These are phyloP conservation scores for Autographa pulchrina DNA, from an alignment of 2,888 invertebrate species.

Conservation along the genomic window DNA sequence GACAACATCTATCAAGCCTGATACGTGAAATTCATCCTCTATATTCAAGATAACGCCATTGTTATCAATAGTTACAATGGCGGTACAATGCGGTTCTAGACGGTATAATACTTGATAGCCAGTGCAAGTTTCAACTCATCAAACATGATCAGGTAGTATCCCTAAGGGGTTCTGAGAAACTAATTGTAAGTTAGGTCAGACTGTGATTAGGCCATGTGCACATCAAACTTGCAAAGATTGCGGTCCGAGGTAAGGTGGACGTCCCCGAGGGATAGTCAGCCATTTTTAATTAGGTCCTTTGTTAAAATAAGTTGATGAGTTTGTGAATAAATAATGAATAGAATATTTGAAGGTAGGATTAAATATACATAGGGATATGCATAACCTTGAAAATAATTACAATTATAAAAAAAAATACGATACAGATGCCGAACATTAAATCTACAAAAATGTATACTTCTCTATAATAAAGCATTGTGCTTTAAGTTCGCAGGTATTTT, in stretches of 20 bases:
- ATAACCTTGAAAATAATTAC: too few species aligned
- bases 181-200: not conserved
- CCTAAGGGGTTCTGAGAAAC: not conserved
- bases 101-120: not conserved
- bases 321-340: not conserved
- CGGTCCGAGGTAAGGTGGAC: not conserved
- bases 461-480: not conserved
- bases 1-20: too few species aligned
- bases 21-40: too few species aligned
- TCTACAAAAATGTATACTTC: too few species aligned
- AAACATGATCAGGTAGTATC: too few species aligned
- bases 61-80: too few species aligned
- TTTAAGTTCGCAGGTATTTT: not conserved
- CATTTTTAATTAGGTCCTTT: constrained; percentile 1
- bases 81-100: too few species aligned
- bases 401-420: too few species aligned
- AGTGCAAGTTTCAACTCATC: not conserved
- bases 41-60: too few species aligned
- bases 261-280: not conserved
- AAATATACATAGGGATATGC: too few species aligned
- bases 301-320: not conserved
- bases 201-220: constrained; percentile 1
- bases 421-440: too few species aligned
- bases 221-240: constrained; percentile 4
- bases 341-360: not conserved